These are phyloP conservation scores for Pristionchus mayeri DNA, from an alignment of 2,888 invertebrate genomes.

Conservation along the genomic window DNA sequence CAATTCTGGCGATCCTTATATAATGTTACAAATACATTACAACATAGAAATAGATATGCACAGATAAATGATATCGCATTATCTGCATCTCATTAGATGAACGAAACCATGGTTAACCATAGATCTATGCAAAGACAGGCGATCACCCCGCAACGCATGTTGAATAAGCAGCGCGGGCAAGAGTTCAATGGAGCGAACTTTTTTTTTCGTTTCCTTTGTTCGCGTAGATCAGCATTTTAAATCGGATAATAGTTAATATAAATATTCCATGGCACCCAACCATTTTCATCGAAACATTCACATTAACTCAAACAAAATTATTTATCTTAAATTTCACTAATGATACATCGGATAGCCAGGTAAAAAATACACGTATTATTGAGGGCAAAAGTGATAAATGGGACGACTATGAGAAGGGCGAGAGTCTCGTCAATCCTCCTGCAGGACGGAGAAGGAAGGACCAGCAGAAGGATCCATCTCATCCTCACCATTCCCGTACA, in stretches of 20 bases:
- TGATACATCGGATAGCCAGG: background rate
- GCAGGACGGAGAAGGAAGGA: conserved; percentile 4
- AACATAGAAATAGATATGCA: too few species aligned
- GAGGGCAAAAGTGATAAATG: background rate
- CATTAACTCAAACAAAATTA: background rate
- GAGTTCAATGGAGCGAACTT: conserved; percentile 12
- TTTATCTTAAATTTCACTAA: background rate
- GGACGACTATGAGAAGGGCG: background rate
- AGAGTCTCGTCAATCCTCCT: background rate
- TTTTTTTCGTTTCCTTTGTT: too few species aligned
- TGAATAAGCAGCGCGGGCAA: background rate
- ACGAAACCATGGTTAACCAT: too few species aligned
- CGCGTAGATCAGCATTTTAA: too few species aligned
- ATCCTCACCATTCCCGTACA: conserved; percentile 5
- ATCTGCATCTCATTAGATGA: too few species aligned
- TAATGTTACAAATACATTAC: too few species aligned
- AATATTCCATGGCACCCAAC: too few species aligned
- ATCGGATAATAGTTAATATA: too few species aligned
- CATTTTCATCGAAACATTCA: background rate
- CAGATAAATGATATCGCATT: background rate
- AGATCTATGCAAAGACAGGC: background rate
- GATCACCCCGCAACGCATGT: background rate
- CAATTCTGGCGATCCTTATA: too few species aligned
- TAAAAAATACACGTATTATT: background rate
- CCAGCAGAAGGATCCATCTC: conserved; percentile 7